phyloP scores from a whole-genome alignment of 1,140 invertebrate species.

The Agraylea sexmaculata region DNA sequence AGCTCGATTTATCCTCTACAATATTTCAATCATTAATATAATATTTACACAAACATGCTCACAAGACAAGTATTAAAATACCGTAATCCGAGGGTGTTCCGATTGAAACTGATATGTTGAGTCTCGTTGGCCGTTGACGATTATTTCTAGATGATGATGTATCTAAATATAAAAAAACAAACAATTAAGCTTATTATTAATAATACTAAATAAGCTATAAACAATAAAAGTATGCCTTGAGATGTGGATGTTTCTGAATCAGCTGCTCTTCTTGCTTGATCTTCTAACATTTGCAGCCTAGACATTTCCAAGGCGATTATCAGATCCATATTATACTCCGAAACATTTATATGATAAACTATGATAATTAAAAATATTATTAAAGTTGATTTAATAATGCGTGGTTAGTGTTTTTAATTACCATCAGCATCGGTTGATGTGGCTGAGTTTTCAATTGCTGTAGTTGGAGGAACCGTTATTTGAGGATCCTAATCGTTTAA shows the following conservation, averaged over 20 bases:
- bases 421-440: slow-evolving; percentile 16
- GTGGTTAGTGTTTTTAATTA: slow-evolving; percentile 8
- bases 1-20: slow-evolving; percentile 27
- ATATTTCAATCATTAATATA: slow-evolving; percentile 5
- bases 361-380: slow-evolving; percentile 11
- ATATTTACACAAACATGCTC: background rate
- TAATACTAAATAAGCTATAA: too few species aligned
- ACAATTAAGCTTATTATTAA: background rate
- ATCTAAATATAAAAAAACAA: background rate
- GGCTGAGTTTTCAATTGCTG: slow-evolving; percentile 11
- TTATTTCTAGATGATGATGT: slow-evolving; percentile 11
- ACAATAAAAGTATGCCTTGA: slow-evolving; percentile 7
- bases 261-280: slow-evolving; percentile 24
- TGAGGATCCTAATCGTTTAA: slow-evolving; percentile 13
- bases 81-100: slow-evolving; percentile 17
- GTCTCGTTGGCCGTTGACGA: slow-evolving; percentile 15
- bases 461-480: slow-evolving; percentile 11
- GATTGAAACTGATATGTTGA: slow-evolving; percentile 20
- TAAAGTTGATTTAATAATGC: background rate
- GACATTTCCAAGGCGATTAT: slow-evolving; percentile 62
- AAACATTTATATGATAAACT: slow-evolving; percentile 25
- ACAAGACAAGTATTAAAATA: too few species aligned
- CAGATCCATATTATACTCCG: slow-evolving; percentile 51
- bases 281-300: slow-evolving; percentile 53
- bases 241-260: slow-evolving; percentile 12